These are phyloP conservation scores for Desoria tigrina DNA, from an alignment of 2,888 invertebrate species.

Conservation along the genomic window DNA sequence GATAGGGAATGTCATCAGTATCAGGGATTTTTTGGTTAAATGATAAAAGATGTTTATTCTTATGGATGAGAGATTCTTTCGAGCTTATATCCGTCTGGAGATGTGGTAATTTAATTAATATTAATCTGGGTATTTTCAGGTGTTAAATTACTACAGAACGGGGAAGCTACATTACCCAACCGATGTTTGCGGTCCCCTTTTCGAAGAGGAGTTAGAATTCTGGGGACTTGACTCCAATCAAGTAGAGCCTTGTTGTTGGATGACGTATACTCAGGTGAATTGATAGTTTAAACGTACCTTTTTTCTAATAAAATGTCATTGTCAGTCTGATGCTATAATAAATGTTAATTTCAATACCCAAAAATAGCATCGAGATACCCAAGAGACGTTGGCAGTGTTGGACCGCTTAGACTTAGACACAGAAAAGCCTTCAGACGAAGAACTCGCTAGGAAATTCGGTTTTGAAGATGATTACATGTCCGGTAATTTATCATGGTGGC, in stretches of 20 bases:
- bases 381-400: conserved; percentile 95
- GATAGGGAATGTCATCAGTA: too few relatives aligned
- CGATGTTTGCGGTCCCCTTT: conserved; percentile 97
- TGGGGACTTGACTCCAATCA: conserved; percentile 99
- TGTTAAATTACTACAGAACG: conserved; percentile 80
- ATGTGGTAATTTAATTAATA: too few relatives aligned
- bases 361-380: conserved; percentile 89
- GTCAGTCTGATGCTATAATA: too few relatives aligned
- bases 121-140: conserved; percentile 18
- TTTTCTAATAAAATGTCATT: not conserved
- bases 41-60: too few relatives aligned
- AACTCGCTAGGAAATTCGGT: conserved; percentile 95
- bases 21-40: too few relatives aligned
- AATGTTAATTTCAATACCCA: not conserved
- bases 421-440: conserved; percentile 96
- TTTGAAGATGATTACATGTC: conserved; percentile 91
- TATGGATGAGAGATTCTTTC: too few relatives aligned
- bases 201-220: conserved; percentile 98
- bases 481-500: conserved; percentile 93
- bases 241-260: conserved; percentile 99
- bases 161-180: conserved; percentile 99
- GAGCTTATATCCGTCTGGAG: too few relatives aligned
- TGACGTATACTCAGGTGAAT: conserved; percentile 75
- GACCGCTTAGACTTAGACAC: conserved; percentile 97
- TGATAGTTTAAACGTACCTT: not conserved